phyloP scores from a whole-genome alignment of 2,888 invertebrate species.

The Pseudanteris insignis region DNA sequence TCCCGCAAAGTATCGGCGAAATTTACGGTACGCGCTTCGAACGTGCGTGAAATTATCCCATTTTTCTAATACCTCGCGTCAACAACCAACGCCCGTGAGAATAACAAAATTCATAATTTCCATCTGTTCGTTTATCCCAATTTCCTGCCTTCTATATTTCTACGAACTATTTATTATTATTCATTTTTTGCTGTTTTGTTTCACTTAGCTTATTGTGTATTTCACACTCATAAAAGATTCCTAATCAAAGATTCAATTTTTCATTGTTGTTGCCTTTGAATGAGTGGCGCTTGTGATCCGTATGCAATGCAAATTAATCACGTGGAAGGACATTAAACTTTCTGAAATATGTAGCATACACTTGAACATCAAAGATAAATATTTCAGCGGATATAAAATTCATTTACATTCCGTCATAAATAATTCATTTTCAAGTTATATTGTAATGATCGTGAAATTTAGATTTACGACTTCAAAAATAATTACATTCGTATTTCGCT shows the following conservation, averaged over 20 bases:
- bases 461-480: too few species aligned
- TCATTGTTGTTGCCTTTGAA: constrained; percentile 15
- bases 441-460: constrained; percentile 1
- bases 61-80: constrained; percentile 18
- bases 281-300: constrained; percentile 9
- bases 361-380: constrained; percentile 1
- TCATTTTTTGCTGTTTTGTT: too few species aligned
- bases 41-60: constrained; percentile 23
- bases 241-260: too few species aligned
- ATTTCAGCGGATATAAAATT: constrained; percentile 8
- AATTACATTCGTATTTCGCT: too few species aligned
- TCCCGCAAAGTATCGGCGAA: constrained; percentile 9
- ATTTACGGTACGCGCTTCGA: constrained; percentile 25
- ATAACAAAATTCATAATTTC: too few species aligned
- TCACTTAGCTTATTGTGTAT: too few species aligned
- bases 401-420: constrained; percentile 7
- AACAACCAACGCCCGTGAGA: too few species aligned
- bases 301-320: neutral
- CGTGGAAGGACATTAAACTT: neutral
- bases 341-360: constrained; percentile 7
- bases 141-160: too few species aligned
- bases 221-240: too few species aligned
- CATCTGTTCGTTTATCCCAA: too few species aligned
- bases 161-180: too few species aligned
- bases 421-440: constrained; percentile 9